Percentiles rank a stretch among this genome's conserved stretches.
Conservation (phyloP, 2,888 invertebrate genomes). For the Monoplex corrugatus region DNA sequence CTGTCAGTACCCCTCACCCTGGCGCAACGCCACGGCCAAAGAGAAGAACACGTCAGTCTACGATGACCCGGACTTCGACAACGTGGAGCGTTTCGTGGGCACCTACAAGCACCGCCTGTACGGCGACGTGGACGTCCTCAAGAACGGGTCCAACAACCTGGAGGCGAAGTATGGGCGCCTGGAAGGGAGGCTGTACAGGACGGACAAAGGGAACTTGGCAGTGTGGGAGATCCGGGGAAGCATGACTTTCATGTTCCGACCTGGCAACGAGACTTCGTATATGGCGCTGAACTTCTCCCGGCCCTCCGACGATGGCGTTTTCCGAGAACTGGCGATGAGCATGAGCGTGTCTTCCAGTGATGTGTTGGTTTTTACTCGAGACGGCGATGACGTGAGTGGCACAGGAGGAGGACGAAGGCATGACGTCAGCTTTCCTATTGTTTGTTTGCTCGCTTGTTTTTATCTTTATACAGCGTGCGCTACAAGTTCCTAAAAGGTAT, state of each 20-base stretch:
- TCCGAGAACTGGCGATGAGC: neutral
- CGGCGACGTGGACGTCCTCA: conserved; percentile 48
- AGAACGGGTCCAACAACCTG: neutral
- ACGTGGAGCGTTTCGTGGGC: conserved; percentile 52
- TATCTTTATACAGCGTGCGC: too few species aligned
- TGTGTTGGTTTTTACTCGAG: too few species aligned
- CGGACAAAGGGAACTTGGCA: neutral
- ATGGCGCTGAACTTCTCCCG: conserved; percentile 14
- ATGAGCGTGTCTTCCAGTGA: too few species aligned
- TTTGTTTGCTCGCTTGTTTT: too few species aligned
- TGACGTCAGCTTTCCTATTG: too few species aligned
- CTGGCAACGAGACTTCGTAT: neutral
- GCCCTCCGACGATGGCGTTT: neutral
- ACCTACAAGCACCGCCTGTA: conserved; percentile 54
- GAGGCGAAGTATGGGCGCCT: neutral
- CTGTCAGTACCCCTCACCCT: conserved; percentile 62
- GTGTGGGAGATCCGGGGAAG: conserved; percentile 27
- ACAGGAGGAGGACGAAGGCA: too few species aligned
- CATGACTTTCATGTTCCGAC: neutral
- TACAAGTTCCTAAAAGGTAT: too few species aligned
- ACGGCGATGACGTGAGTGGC: too few species aligned
- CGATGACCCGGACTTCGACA: neutral
- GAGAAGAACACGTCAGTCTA: conserved; percentile 5
- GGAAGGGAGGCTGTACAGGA: conserved; percentile 22
- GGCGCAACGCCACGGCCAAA: conserved; percentile 1